These are phyloP conservation scores for Mamestra configurata DNA, from an alignment of 1,140 invertebrate genomes.

Conservation along the genomic window DNA sequence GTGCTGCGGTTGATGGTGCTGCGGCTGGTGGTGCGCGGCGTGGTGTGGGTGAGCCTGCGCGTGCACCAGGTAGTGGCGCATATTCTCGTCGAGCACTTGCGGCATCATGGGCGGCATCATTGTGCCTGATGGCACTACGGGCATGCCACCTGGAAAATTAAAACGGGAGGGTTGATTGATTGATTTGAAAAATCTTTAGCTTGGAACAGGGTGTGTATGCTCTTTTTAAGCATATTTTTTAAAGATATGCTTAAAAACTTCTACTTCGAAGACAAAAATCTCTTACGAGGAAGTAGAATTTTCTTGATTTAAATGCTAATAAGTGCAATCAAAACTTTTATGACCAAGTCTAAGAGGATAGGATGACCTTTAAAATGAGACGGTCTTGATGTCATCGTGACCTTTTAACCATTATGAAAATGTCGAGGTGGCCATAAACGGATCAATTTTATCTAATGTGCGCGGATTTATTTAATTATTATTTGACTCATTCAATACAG, in stretches of 20 bases:
- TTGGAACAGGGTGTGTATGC: no score
- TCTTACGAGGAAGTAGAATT: no score
- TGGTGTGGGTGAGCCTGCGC: constrained; percentile 89
- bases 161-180: constrained; percentile 2
- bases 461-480: constrained; percentile 4
- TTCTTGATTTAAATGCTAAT: no score
- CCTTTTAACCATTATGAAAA: not conserved
- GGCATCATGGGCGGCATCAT: constrained; percentile 94
- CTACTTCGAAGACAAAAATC: no score
- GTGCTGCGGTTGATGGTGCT: constrained; percentile 84
- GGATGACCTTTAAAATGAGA: not conserved
- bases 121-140: constrained; percentile 94
- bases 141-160: constrained; percentile 89
- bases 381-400: constrained; percentile 1
- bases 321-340: not conserved
- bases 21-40: constrained; percentile 82
- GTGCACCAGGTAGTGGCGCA: constrained; percentile 94
- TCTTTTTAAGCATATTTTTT: no score
- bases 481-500: not conserved
- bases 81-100: constrained; percentile 96
- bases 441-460: not conserved
- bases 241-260: no score
- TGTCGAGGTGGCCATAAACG: constrained; percentile 11
- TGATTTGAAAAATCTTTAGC: not conserved
- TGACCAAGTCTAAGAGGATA: not conserved